Evolutionary conservation across 2,797 vertebrate genomes (phyloP).

Genomic region (Enteromius treurensis): DNA sequence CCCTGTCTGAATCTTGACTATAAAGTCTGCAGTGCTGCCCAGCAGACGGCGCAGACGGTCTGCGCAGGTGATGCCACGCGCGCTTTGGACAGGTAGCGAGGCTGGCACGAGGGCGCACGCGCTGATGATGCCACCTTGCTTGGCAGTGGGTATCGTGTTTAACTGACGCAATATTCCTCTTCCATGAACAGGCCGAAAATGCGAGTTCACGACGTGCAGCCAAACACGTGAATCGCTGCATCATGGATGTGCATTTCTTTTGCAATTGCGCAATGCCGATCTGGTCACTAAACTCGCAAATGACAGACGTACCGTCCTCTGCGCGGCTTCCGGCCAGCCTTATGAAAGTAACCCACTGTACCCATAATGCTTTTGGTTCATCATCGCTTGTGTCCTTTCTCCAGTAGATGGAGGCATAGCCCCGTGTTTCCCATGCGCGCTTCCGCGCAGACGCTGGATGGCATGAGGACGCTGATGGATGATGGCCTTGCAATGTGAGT

Average conservation of each 20-base stretch:
- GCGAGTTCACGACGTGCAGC: slow-evolving; percentile 50
- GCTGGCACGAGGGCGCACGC: not conserved
- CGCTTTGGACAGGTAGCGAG: not conserved
- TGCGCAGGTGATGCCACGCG: slow-evolving; percentile 31
- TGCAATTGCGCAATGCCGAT: not conserved
- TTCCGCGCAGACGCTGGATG: not conserved
- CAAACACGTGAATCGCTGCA: slow-evolving; percentile 65
- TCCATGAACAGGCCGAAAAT: slow-evolving; percentile 47
- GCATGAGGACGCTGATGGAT: not conserved
- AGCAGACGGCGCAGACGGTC: slow-evolving; percentile 43
- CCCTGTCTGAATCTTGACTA: slow-evolving; percentile 51
- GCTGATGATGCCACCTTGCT: slow-evolving; percentile 9
- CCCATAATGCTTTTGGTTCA: slow-evolving; percentile 68
- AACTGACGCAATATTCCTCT: slow-evolving; percentile 4
- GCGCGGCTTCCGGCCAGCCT: slow-evolving; percentile 44
- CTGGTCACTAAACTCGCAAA: not conserved
- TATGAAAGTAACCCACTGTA: slow-evolving; percentile 67
- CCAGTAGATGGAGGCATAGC: slow-evolving; percentile 75
- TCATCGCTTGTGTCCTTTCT: slow-evolving; percentile 26
- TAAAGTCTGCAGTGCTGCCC: slow-evolving; percentile 58
- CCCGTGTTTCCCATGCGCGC: slow-evolving; percentile 28
- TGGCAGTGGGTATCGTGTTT: not conserved
- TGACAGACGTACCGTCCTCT: not conserved
- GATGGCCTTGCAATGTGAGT: slow-evolving; percentile 19
- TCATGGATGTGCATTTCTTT: slow-evolving; percentile 33